Evolutionary conservation across 2,113 vertebrate genomes (phyloP).

Genomic region (Haplochromis vanheusdeni): DNA sequence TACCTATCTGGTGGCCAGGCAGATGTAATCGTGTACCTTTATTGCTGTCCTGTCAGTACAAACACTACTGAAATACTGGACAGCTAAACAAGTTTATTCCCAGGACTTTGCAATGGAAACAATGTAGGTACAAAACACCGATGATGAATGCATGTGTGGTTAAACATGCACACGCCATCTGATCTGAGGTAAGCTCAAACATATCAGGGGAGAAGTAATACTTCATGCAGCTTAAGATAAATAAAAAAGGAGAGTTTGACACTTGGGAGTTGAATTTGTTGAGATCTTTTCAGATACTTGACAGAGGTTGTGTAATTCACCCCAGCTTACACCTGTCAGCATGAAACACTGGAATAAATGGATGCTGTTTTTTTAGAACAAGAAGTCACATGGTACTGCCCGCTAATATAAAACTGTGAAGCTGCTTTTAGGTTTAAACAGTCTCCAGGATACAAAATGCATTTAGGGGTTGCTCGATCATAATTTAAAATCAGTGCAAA

Average conservation of each 20-base stretch:
- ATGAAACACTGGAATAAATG: neutral
- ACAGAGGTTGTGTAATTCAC: neutral
- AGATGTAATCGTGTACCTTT: neutral
- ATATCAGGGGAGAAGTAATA: neutral
- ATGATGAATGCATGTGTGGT: neutral
- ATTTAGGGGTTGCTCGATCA: neutral
- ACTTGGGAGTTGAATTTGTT: neutral
- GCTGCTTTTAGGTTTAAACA: neutral
- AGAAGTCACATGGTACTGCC: neutral
- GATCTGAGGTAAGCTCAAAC: conserved; percentile 17
- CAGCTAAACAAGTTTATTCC: neutral
- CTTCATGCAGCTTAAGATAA: conserved; percentile 17
- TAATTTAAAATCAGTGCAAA: neutral
- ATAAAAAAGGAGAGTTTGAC: neutral
- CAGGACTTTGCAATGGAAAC: neutral
- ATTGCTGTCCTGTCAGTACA: fast-evolving
- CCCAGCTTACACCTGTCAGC: neutral
- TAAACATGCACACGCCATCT: neutral
- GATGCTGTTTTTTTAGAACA: neutral
- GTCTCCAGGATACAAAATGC: neutral
- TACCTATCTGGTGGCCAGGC: neutral
- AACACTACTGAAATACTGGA: neutral
- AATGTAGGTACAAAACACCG: neutral
- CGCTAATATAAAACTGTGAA: neutral
- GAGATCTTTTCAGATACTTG: neutral